Evolutionary conservation across 2,888 invertebrate species (phyloP).

Genomic region (Drosophila ustulata): DNA sequence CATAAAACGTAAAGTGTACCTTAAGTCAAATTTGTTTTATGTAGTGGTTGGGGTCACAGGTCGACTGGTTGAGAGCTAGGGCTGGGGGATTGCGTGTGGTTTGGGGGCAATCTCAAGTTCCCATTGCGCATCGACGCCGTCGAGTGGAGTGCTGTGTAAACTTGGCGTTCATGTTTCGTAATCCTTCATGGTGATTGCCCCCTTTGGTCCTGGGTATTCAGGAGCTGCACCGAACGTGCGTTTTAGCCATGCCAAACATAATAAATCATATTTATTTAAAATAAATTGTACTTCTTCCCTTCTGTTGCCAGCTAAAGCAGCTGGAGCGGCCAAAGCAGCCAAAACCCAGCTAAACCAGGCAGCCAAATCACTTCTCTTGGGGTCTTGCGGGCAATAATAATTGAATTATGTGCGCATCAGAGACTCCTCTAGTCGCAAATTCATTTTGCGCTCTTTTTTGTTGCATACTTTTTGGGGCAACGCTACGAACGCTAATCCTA

Average conservation of each 20-base stretch:
- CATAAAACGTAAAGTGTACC: conserved; percentile 72
- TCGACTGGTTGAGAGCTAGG: not conserved
- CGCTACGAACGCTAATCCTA: conserved; percentile 29
- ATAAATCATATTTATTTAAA: conserved; percentile 80
- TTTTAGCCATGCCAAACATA: conserved; percentile 64
- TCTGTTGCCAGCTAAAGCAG: conserved; percentile 13
- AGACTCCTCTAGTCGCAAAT: conserved; percentile 40
- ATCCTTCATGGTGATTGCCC: conserved; percentile 66
- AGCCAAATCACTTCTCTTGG: conserved; percentile 46
- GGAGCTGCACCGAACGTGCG: not conserved
- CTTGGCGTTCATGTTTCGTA: conserved; percentile 59
- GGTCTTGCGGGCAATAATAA: conserved; percentile 64
- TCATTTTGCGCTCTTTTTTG: conserved; percentile 32
- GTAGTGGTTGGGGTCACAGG: conserved; percentile 8
- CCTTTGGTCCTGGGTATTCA: conserved; percentile 16
- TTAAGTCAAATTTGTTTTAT: conserved; percentile 68
- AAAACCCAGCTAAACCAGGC: conserved; percentile 4
- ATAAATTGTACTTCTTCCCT: conserved; percentile 66
- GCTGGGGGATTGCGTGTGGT: not conserved
- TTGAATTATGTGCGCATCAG: conserved; percentile 70
- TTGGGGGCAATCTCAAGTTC: conserved; percentile 42
- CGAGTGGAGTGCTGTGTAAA: conserved; percentile 74
- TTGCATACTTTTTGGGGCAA: conserved; percentile 26
- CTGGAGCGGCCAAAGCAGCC: not conserved
- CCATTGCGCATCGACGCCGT: conserved; percentile 47